Conservation (phyloP, 2,888 invertebrate species). For the Xestia rhomboidea region DNA sequence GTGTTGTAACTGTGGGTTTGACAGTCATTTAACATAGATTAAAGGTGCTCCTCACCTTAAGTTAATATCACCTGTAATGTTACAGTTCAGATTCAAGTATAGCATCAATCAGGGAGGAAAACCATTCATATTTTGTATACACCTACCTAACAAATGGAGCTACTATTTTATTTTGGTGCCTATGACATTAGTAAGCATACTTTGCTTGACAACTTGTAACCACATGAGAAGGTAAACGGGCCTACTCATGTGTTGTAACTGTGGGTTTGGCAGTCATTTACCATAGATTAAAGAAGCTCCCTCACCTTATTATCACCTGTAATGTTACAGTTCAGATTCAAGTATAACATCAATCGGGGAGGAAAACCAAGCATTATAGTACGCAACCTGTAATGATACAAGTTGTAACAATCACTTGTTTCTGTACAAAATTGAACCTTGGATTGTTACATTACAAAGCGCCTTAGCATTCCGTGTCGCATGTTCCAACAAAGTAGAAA, state of each 20-base stretch:
- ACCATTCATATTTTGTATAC: too few relatives aligned
- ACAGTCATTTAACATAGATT: background rate
- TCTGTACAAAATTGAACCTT: background rate
- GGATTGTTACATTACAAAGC: background rate
- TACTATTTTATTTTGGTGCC: too few relatives aligned
- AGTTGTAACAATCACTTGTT: background rate
- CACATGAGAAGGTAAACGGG: too few relatives aligned
- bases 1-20: background rate
- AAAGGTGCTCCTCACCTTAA: background rate
- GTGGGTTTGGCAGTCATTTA: background rate
- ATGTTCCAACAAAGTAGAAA: constrained; percentile 22
- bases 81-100: background rate
- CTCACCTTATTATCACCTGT: too few relatives aligned
- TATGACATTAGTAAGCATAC: too few relatives aligned
- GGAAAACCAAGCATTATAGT: background rate
- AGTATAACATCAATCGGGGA: background rate
- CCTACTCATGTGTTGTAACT: too few relatives aligned
- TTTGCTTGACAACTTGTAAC: too few relatives aligned
- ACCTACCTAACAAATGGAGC: too few relatives aligned
- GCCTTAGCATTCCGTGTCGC: background rate
- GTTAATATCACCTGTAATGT: background rate
- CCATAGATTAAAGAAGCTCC: too few relatives aligned
- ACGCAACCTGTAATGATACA: background rate
- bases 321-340: background rate
- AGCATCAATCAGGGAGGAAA: background rate